Percentiles rank a stretch among this genome's conserved stretches.
phyloP scores from a whole-genome alignment of 2,113 vertebrate genomes.

The Megaceryle torquata region DNA sequence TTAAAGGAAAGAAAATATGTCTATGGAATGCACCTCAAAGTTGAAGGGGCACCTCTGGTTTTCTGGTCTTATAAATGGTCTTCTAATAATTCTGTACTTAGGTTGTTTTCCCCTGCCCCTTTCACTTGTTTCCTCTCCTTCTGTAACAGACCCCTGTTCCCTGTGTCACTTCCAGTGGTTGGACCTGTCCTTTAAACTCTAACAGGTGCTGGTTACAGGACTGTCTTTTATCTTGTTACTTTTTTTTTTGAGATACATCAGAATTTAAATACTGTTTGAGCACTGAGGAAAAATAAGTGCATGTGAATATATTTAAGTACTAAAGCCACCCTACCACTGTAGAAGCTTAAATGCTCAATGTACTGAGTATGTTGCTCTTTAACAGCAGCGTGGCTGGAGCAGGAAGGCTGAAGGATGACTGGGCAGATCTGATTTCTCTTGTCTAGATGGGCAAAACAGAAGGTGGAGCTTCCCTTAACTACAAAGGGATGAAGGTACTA shows the following conservation, averaged over 20 bases:
- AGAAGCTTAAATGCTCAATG: fast-evolving
- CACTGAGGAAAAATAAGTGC: background rate
- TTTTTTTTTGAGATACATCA: background rate
- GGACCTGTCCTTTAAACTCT: background rate
- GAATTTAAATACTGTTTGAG: background rate
- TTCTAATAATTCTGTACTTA: background rate
- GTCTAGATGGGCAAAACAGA: background rate
- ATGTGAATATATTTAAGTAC: fast-evolving
- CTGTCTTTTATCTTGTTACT: background rate
- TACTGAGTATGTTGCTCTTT: background rate
- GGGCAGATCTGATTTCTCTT: background rate
- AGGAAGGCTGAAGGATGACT: background rate
- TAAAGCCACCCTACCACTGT: background rate
- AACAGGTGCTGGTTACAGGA: background rate
- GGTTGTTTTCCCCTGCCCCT: background rate
- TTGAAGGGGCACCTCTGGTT: background rate
- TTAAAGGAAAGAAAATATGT: background rate
- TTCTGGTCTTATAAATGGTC: background rate
- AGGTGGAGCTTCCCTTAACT: background rate
- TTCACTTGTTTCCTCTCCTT: background rate
- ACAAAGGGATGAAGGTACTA: background rate
- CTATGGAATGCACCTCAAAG: background rate
- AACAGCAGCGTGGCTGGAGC: background rate
- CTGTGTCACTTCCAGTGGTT: background rate
- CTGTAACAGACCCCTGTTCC: background rate